Percentiles rank a stretch among this genome's conserved stretches.
Evolutionary conservation across 1,140 invertebrate species (phyloP).

Genomic region (Spodoptera litura): DNA sequence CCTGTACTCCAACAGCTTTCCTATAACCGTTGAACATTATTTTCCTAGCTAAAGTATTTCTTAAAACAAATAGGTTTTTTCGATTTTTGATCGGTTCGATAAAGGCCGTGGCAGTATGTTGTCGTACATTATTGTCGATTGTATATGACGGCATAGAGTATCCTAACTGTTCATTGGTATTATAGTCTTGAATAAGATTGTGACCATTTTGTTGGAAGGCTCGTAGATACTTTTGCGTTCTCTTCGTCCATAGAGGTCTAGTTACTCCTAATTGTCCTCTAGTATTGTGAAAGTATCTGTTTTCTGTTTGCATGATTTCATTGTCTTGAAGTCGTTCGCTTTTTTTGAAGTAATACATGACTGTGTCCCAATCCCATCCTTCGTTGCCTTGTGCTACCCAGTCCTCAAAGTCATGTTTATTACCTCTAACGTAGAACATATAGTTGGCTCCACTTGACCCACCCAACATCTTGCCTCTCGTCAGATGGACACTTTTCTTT

Average conservation of each 20-base stretch:
- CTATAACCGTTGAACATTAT: slow-evolving; percentile 89
- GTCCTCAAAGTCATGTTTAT: slow-evolving; percentile 92
- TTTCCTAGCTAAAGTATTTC: slow-evolving; percentile 90
- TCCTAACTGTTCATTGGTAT: slow-evolving; percentile 34
- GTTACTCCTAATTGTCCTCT: slow-evolving; percentile 37
- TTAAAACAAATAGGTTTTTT: slow-evolving; percentile 91
- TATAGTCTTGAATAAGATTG: slow-evolving; percentile 67
- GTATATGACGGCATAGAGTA: slow-evolving; percentile 30
- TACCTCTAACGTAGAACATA: slow-evolving; percentile 96
- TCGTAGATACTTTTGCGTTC: slow-evolving; percentile 85
- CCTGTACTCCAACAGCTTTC: slow-evolving; percentile 74
- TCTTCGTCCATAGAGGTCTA: slow-evolving; percentile 84
- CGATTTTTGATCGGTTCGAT: slow-evolving; percentile 90
- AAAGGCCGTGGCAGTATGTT: slow-evolving; percentile 94
- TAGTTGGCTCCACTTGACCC: slow-evolving; percentile 96
- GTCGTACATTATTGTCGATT: slow-evolving; percentile 91
- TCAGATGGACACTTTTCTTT: slow-evolving; percentile 85
- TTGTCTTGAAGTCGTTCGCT: slow-evolving; percentile 93
- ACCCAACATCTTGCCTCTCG: slow-evolving; percentile 91
- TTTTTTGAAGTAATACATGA: slow-evolving; percentile 93
- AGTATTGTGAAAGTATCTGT: slow-evolving; percentile 13
- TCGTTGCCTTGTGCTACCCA: slow-evolving; percentile 94
- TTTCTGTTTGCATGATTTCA: slow-evolving; percentile 87
- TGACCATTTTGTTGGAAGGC: slow-evolving; percentile 94
- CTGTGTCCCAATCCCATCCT: slow-evolving; percentile 94